These are phyloP conservation scores for Centroberyx gerrardi DNA, from an alignment of 2,797 vertebrate species.

Conservation along the genomic window DNA sequence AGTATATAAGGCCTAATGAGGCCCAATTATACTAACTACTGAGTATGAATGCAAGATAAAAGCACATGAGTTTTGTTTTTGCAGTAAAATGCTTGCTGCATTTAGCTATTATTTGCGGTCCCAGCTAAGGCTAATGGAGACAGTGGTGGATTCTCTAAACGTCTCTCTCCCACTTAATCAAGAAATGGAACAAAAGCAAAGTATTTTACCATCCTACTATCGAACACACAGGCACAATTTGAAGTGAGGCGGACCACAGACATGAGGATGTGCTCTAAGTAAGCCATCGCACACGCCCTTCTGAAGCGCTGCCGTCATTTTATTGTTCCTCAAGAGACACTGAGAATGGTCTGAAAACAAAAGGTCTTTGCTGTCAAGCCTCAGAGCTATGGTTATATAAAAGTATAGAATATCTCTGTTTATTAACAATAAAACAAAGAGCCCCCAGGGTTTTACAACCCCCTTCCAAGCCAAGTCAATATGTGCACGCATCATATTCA, in stretches of 20 bases:
- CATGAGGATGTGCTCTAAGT: conserved; percentile 25
- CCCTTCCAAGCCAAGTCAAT: neutral
- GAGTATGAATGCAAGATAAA: too few relatives aligned
- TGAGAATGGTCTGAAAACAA: conserved; percentile 57
- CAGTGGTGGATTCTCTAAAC: neutral
- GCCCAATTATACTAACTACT: too few relatives aligned
- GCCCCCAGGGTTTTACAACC: neutral
- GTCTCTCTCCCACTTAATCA: neutral
- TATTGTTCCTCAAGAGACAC: conserved; percentile 54
- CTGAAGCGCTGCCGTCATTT: conserved; percentile 47
- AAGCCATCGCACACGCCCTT: conserved; percentile 59
- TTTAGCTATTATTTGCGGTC: neutral
- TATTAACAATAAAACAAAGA: conserved; percentile 30
- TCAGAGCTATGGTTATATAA: conserved; percentile 48
- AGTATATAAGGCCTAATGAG: too few relatives aligned
- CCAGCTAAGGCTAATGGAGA: neutral
- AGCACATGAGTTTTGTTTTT: neutral
- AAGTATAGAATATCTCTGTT: conserved; percentile 23
- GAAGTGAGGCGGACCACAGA: conserved; percentile 20
- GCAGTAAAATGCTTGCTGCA: neutral
- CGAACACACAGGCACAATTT: neutral
- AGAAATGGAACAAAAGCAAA: neutral
- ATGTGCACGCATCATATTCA: conserved; percentile 10
- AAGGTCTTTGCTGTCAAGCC: conserved; percentile 36
- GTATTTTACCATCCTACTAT: neutral